These are phyloP conservation scores for Brachypalpus laphriformis DNA, from an alignment of 2,888 invertebrate species.

Conservation along the genomic window DNA sequence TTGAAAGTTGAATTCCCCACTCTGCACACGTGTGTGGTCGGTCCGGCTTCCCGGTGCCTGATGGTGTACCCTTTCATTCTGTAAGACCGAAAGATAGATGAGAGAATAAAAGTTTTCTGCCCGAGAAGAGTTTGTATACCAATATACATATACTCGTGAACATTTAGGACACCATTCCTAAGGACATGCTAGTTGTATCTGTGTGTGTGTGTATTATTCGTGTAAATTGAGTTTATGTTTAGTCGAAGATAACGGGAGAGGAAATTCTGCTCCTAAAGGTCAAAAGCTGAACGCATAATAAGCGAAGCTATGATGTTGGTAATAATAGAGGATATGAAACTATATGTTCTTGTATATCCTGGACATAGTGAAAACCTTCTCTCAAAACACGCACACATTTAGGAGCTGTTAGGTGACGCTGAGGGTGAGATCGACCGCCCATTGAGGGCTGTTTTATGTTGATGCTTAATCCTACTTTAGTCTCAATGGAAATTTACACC, in stretches of 20 bases:
- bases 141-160: conserved; percentile 1
- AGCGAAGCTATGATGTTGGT: conserved; percentile 47
- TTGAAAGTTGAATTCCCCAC: conserved; percentile 6
- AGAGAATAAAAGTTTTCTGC: conserved; percentile 15
- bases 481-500: conserved; percentile 68
- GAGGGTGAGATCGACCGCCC: conserved; percentile 16
- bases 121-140: not conserved
- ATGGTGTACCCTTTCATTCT: conserved; percentile 4
- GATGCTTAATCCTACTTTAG: conserved; percentile 64
- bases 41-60: not conserved
- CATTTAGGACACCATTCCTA: conserved; percentile 28
- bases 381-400: conserved; percentile 10
- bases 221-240: conserved; percentile 64
- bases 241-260: conserved; percentile 47
- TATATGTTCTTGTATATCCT: not conserved
- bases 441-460: conserved; percentile 55
- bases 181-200: not conserved
- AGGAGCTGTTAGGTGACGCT: not conserved
- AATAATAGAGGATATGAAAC: conserved; percentile 38
- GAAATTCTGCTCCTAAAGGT: conserved; percentile 51
- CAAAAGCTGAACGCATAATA: conserved; percentile 60
- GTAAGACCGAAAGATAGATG: conserved; percentile 12
- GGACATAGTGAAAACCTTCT: not conserved
- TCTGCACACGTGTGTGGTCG: not conserved
- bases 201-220: not conserved